Evolutionary conservation across 2,113 vertebrate species (phyloP), one percentile per base, ranked within the genome.

Genomic region (Noturus placidus): DNA sequence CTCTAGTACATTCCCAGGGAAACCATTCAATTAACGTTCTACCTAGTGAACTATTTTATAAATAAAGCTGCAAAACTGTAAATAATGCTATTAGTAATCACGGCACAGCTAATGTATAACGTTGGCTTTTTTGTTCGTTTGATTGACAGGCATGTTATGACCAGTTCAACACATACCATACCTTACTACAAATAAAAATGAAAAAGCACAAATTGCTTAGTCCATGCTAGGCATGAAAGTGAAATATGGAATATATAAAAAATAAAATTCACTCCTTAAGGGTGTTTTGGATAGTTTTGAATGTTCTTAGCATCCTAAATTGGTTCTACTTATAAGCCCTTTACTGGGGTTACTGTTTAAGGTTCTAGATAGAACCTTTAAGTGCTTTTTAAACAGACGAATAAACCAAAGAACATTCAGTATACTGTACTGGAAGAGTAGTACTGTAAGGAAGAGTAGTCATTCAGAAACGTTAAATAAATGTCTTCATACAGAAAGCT

Each of bases 1-100:
- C 20, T 63, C 27, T 61, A 61, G 20, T 15, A 35, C 54, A 30
- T 59, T 59, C 56, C 19, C 25, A 33, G 4, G 27, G 38, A 8
- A 74, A 85, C 74, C 63, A 80, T 56, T 25, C 8, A 61, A 61
- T 2, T 85, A 61, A 59, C 14, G 27, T 85, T 52, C 65, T 65
- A 70, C 17, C 46, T 27, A 56, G 15, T 70, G 27, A 35, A 38
- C 33, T 72, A 0, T 19, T 70, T 35, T 72, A 19, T 38, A 38
- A 74, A 38, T 42, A 1, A 70, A 19, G 10, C 22, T 10, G 22
- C 35, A 38, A 38, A 20, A 4, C 2, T 5, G 15, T 19, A 35
- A 70, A 69, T n/a, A 65, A 65, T 13, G 61, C 9, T 8, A 61
- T 61, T 61, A 27, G 59, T 27, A 7, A 27, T 25, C 5, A 27